Conservation (phyloP, 2,797 vertebrate species). For the Chaetophractus vellerosus region DNA sequence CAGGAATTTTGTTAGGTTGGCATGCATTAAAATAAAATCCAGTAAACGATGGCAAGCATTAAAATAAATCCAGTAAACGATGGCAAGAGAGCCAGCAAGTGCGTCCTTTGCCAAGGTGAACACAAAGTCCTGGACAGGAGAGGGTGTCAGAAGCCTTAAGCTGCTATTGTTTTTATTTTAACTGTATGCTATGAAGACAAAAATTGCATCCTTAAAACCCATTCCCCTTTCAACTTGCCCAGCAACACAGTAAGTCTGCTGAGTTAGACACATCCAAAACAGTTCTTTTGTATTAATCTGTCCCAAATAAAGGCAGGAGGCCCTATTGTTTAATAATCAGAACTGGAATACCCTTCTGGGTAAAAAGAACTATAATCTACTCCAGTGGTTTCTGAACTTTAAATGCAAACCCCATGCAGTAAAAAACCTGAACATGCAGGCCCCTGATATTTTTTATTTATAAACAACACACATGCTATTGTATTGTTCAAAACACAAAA, state of each 20-base stretch:
- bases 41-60: not conserved
- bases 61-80: constrained; percentile 7
- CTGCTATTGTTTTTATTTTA: constrained; percentile 7
- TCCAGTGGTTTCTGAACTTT: not conserved
- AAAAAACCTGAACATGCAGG: not conserved
- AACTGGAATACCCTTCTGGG: not conserved
- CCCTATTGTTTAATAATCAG: not conserved
- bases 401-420: not conserved
- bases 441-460: not conserved
- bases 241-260: not conserved
- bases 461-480: not conserved
- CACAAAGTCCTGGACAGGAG: not conserved
- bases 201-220: not conserved
- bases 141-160: not conserved
- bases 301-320: not conserved
- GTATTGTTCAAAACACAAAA: constrained; percentile 12
- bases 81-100: not conserved
- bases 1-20: not conserved
- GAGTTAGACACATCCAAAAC: not conserved
- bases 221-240: not conserved
- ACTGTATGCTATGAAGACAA: not conserved
- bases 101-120: not conserved
- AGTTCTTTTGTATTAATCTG: not conserved
- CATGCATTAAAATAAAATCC: not conserved
- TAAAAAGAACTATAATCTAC: not conserved